Base-by-base conservation (phyloP, 1,140 invertebrate genomes). In the Scaptomyza pallida region DNA sequence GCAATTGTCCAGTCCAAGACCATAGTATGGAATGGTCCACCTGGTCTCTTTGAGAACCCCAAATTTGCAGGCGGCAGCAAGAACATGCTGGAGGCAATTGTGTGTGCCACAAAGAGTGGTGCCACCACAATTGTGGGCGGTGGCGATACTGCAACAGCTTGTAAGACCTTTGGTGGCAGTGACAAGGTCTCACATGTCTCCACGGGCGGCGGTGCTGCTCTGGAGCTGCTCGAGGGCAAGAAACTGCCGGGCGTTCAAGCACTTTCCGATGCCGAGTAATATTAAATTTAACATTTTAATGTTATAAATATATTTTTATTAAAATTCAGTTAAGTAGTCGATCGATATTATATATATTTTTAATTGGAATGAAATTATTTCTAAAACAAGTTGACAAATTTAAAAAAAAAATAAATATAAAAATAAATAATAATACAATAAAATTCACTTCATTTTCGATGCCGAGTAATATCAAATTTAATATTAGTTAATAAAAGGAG, bases 1-100 rank as follows among this genome's bases (percentile, higher is more conserved):
- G 95, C 96, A 2, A 95, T 99, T 71, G 92, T 93, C 5, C 93
- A 95, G 73, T 97, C 99, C 10, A 99, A 99, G 92, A 96, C 98
- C 2, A 98, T 99, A 88, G 97, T 99, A 5, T 99, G 99, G 99
- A 99, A 99, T 92, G 98, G 98, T 9, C 98, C 99, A 8, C 95
- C 97, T 33, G 99, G 99, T 50, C 97, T 99, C 0, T 99, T 99
- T 92, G 99, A 99, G 92, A 99, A 97, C 86, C 95, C 96, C 2
- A 97, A 97, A 68, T 99, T 99, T 91, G 94, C 95, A 0, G 94
- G 94, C 30, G 98, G 98, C 40, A 99, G 99, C 0, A 96, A 97
- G 80, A 93, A 94, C 44, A 92, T 99, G 10, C 97, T 99, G 98
- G 96, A 99, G 88, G 96, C 95, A 45, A 97, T 99, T 9, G 97